Evolutionary conservation across 2,797 vertebrate species (phyloP).

Genomic region (Peromyscus attwateri): DNA sequence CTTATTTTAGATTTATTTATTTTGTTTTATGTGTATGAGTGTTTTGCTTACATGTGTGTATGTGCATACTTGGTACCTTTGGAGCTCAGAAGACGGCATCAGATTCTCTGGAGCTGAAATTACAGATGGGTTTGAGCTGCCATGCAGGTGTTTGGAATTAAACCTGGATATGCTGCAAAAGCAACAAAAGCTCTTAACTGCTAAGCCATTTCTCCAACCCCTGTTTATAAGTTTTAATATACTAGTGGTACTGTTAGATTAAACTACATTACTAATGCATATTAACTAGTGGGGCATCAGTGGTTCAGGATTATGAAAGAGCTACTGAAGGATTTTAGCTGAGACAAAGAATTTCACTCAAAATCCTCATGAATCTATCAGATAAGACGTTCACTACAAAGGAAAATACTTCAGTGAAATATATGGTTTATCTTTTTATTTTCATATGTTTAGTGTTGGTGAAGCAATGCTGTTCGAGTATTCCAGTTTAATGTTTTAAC

Average conservation of each 20-base stretch:
- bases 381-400: constrained; percentile 7
- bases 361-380: constrained; percentile 56
- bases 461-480: constrained; percentile 59
- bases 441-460: constrained; percentile 77
- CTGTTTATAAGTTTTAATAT: background rate
- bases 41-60: too few relatives aligned
- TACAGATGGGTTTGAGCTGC: background rate
- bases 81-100: background rate
- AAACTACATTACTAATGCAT: background rate
- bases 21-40: too few relatives aligned
- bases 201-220: background rate
- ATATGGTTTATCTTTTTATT: constrained; percentile 70
- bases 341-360: constrained; percentile 55
- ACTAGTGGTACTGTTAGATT: background rate
- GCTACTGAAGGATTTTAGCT: constrained; percentile 61
- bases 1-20: background rate
- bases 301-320: background rate
- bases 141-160: background rate
- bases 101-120: background rate
- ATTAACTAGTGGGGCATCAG: constrained; percentile 18
- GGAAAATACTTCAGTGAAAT: constrained; percentile 50
- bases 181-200: background rate
- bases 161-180: background rate
- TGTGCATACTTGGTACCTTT: background rate
- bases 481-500: constrained; percentile 75